Percentiles rank a stretch among this genome's conserved stretches.
Conservation (phyloP, 2,113 vertebrate species). For the Oncorhynchus mykiss region DNA sequence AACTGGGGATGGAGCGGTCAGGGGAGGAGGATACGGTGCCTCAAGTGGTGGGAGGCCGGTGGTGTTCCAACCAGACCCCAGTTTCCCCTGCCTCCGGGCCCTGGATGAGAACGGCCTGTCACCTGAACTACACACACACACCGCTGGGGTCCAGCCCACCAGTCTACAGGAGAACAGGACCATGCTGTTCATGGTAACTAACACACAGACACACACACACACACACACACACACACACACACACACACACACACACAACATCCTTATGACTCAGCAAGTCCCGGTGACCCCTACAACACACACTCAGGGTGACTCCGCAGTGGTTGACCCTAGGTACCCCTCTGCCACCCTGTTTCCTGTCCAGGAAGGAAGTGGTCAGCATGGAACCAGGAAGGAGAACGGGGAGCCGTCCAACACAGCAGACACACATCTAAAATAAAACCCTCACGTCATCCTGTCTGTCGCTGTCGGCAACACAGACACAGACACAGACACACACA, state of each 20-base stretch:
- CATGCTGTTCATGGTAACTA: slow-evolving; percentile 92
- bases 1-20: neutral
- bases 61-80: slow-evolving; percentile 81
- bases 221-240: too few species aligned
- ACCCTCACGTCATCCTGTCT: slow-evolving; percentile 28
- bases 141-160: slow-evolving; percentile 85
- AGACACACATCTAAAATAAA: slow-evolving; percentile 8
- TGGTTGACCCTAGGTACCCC: slow-evolving; percentile 18
- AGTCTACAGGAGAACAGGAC: slow-evolving; percentile 94
- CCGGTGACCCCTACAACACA: neutral
- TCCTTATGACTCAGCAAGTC: neutral
- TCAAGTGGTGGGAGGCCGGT: slow-evolving; percentile 63
- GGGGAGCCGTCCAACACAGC: slow-evolving; percentile 22
- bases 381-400: slow-evolving; percentile 39
- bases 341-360: slow-evolving; percentile 50
- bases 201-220: neutral
- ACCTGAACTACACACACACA: slow-evolving; percentile 76
- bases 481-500: too few species aligned
- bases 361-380: slow-evolving; percentile 47
- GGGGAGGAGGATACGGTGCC: slow-evolving; percentile 67
- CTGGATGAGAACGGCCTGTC: slow-evolving; percentile 86
- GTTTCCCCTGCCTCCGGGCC: slow-evolving; percentile 78
- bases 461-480: neutral
- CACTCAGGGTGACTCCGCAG: slow-evolving; percentile 10
- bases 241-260: neutral